Evolutionary conservation across 2,888 invertebrate genomes (phyloP).

Genomic region (Orthosia gracilis): DNA sequence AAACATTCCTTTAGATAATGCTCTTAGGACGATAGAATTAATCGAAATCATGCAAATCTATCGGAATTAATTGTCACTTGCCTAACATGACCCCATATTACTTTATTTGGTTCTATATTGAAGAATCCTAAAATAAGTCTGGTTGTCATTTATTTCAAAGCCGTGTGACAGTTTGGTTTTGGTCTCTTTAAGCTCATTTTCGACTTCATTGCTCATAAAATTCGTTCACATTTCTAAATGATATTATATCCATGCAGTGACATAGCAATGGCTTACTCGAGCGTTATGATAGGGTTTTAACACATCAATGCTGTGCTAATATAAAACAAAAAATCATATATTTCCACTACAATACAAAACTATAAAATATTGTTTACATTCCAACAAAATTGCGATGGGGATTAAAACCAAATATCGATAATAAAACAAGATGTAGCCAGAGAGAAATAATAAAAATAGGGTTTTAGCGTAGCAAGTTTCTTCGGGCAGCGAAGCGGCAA

Average conservation of each 20-base stretch:
- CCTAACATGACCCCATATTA: too few relatives aligned
- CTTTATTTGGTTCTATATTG: not conserved
- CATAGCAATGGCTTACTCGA: conserved; percentile 27
- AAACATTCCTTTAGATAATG: not conserved
- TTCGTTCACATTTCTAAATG: conserved; percentile 36
- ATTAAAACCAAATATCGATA: conserved; percentile 85
- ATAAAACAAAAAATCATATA: conserved; percentile 44
- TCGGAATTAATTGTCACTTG: not conserved
- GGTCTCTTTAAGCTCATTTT: not conserved
- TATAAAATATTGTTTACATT: conserved; percentile 56
- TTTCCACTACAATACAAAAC: conserved; percentile 23
- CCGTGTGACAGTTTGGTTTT: not conserved
- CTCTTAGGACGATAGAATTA: not conserved
- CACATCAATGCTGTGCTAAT: conserved; percentile 38
- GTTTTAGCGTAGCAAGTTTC: conserved; percentile 87
- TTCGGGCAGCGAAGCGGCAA: conserved; percentile 87
- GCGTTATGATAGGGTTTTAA: conserved; percentile 45
- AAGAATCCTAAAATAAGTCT: not conserved
- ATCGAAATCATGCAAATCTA: not conserved
- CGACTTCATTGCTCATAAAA: conserved; percentile 30
- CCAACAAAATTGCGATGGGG: conserved; percentile 72
- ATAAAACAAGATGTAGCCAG: conserved; percentile 81
- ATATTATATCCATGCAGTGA: conserved; percentile 41
- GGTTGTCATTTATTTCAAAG: conserved; percentile 10
- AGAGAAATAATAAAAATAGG: conserved; percentile 89